Percentiles rank a stretch among this genome's conserved stretches.
phyloP scores from a whole-genome alignment of 2,797 vertebrate genomes.

The Sardinella longiceps region DNA sequence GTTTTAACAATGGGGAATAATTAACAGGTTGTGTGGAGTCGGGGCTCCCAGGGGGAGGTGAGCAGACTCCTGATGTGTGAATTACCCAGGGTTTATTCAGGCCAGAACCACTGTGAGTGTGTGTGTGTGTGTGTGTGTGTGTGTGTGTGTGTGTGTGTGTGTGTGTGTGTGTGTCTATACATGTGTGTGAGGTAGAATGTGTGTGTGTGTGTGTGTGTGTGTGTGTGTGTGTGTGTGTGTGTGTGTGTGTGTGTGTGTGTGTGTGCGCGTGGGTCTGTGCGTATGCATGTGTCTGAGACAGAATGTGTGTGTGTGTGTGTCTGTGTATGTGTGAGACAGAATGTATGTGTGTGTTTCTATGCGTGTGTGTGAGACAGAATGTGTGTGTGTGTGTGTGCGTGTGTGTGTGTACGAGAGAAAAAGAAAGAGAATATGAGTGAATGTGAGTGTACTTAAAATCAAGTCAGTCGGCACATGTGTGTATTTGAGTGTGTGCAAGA shows the following conservation, averaged over 20 bases:
- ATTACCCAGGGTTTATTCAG: background rate
- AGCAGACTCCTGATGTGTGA: conserved; percentile 7
- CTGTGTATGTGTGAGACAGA: background rate
- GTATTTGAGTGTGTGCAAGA: background rate
- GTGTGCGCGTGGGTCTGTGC: too few relatives aligned
- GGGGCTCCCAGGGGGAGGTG: conserved; percentile 12
- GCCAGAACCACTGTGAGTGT: background rate
- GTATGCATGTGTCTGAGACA: background rate
- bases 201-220: background rate
- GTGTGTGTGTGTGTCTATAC: background rate
- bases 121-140: conserved; percentile 2
- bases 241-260: too few relatives aligned
- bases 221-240: background rate
- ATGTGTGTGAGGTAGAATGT: background rate
- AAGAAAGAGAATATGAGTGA: background rate
- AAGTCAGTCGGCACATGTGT: conserved; percentile 12
- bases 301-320: background rate
- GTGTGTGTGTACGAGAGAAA: background rate
- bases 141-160: background rate
- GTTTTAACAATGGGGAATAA: conserved; percentile 12
- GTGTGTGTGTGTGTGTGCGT: background rate
- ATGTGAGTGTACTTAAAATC: too few relatives aligned
- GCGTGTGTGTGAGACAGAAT: background rate
- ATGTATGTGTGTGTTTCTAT: too few relatives aligned
- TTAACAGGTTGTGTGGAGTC: conserved; percentile 20